Percentiles rank a stretch among this genome's conserved stretches.
These are phyloP conservation scores for Limanda limanda DNA, from an alignment of 2,113 vertebrate genomes.

Conservation along the genomic window DNA sequence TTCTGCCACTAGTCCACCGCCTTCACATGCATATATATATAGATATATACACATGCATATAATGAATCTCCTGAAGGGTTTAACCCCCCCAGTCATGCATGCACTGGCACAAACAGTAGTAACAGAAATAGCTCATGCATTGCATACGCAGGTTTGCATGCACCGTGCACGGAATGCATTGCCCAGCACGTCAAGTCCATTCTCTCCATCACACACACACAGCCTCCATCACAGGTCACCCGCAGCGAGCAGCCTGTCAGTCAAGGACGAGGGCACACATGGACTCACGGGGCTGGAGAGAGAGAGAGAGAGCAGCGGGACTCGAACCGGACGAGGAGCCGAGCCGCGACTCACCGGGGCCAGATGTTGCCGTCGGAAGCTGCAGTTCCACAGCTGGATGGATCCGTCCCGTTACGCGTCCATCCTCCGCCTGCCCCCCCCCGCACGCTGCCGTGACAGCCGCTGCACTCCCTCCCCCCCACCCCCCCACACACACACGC, in stretches of 20 bases:
- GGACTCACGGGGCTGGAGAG: constrained; percentile 42
- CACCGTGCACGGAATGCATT: constrained; percentile 7
- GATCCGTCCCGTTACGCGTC: constrained; percentile 67
- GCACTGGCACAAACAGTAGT: not conserved
- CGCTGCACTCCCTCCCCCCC: constrained; percentile 66
- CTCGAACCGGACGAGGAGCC: not conserved
- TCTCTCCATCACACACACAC: not conserved
- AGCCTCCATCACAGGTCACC: constrained; percentile 6
- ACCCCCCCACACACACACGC: too few relatives aligned
- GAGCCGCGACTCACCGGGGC: constrained; percentile 66
- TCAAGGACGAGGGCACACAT: constrained; percentile 75
- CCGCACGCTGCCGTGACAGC: constrained; percentile 51
- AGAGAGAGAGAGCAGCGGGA: too few relatives aligned
- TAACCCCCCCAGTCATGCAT: constrained; percentile 10
- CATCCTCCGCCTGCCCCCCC: constrained; percentile 66
- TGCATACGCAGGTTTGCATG: constrained; percentile 48
- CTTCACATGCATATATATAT: too few relatives aligned
- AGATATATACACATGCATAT: not conserved
- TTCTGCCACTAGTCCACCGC: too few relatives aligned
- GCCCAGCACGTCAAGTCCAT: constrained; percentile 44
- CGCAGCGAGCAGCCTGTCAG: not conserved
- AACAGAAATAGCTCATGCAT: constrained; percentile 3
- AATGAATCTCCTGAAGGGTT: not conserved
- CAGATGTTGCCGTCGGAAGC: constrained; percentile 76
- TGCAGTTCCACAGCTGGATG: constrained; percentile 80